These are phyloP conservation scores for Catharus bicknelli DNA, from an alignment of 2,113 vertebrate genomes.

Conservation along the genomic window DNA sequence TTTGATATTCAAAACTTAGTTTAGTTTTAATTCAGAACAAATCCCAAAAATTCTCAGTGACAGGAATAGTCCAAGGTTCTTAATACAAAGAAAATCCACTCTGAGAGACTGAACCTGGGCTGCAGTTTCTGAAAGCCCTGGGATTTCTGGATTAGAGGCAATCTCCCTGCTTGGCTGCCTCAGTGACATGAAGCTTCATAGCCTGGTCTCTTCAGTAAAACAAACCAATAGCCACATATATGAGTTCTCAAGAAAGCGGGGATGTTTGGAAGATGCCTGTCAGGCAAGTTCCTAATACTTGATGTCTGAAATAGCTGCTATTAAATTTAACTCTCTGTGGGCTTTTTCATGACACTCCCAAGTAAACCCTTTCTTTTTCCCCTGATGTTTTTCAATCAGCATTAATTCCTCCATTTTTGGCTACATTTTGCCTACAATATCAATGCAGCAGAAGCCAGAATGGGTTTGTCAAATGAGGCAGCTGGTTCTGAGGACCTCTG, in stretches of 20 bases:
- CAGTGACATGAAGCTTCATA: not conserved
- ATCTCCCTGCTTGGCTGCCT: constrained; percentile 47
- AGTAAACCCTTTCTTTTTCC: not conserved
- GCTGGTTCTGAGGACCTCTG: not conserved
- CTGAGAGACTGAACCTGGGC: not conserved
- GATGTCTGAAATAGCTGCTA: not conserved
- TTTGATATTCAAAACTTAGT: constrained; percentile 29
- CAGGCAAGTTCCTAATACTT: not conserved
- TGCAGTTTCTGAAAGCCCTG: constrained; percentile 26
- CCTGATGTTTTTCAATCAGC: not conserved
- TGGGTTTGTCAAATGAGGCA: not conserved
- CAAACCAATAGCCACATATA: not conserved
- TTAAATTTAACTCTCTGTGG: not conserved
- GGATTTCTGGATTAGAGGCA: constrained; percentile 62
- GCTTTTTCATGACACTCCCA: not conserved
- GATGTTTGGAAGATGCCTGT: constrained; percentile 6
- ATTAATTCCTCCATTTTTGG: not conserved
- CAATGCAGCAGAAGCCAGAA: not conserved
- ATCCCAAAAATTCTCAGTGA: constrained; percentile 8
- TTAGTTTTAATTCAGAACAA: constrained; percentile 38
- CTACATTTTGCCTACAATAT: not conserved
- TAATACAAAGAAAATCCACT: constrained; percentile 37
- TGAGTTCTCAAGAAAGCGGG: not conserved
- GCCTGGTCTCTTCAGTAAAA: constrained; percentile 12
- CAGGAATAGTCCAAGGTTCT: constrained; percentile 6